phyloP scores from a whole-genome alignment of 2,113 vertebrate genomes.

The Nicator chloris region DNA sequence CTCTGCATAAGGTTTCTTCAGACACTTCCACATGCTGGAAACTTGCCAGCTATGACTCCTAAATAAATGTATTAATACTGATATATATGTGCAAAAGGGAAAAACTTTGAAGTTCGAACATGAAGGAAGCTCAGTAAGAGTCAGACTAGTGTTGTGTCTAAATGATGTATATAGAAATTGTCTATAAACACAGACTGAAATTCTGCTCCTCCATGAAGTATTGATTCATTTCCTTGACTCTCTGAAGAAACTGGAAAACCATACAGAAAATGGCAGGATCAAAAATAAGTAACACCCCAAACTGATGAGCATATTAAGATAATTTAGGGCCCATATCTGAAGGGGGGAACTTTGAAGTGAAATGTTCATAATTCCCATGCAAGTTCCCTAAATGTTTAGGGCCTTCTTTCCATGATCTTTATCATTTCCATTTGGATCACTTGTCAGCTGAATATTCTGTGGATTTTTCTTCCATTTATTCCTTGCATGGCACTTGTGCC shows the following conservation, averaged over 20 bases:
- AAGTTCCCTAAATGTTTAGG: background rate
- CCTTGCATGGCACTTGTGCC: background rate
- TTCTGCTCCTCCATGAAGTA: background rate
- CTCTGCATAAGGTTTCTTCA: background rate
- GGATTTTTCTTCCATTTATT: background rate
- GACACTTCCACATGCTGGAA: background rate
- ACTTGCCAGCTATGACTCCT: background rate
- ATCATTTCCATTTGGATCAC: background rate
- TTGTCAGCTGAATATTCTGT: background rate
- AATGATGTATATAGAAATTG: background rate
- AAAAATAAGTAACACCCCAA: background rate
- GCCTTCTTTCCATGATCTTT: background rate
- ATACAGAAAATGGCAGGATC: background rate
- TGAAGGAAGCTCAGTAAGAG: background rate
- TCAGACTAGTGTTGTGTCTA: background rate
- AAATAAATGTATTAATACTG: background rate
- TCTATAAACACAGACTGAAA: background rate
- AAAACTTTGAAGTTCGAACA: background rate
- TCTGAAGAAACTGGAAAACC: background rate
- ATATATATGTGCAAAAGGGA: background rate
- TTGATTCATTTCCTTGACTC: background rate
- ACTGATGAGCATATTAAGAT: background rate
- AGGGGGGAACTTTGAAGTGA: background rate
- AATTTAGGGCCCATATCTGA: background rate
- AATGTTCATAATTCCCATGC: background rate